phyloP scores from a whole-genome alignment of 2,888 invertebrate genomes.

The Incurvaria masculella region DNA sequence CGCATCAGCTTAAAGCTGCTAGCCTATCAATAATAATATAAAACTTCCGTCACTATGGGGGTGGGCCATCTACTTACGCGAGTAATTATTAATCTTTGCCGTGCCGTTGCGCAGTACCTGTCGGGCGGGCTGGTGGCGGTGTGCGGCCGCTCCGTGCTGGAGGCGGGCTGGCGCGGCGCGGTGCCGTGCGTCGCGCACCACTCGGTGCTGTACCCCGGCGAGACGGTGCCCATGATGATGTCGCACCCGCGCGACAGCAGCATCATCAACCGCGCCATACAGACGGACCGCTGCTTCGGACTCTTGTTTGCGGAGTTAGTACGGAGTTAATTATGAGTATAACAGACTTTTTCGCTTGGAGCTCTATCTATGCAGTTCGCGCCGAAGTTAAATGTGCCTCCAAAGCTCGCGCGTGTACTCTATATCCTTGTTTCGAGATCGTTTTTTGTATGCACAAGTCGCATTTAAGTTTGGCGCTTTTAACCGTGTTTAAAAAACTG shows the following conservation, averaged over 20 bases:
- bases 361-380: neutral
- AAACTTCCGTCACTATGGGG: neutral
- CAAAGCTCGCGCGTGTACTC: too few species aligned
- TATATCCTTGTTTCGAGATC: too few species aligned
- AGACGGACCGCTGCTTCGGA: conserved; percentile 35
- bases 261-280: conserved; percentile 24
- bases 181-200: conserved; percentile 35
- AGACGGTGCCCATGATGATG: conserved; percentile 46
- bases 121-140: conserved; percentile 28
- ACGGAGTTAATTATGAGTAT: too few species aligned
- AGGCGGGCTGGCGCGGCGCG: conserved; percentile 38
- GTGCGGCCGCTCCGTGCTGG: conserved; percentile 34
- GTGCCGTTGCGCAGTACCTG: conserved; percentile 50
- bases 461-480: neutral
- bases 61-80: too few species aligned
- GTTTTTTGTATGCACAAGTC: neutral
- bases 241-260: conserved; percentile 24
- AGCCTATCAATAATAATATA: too few species aligned
- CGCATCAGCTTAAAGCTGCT: too few species aligned
- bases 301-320: conserved; percentile 38
- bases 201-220: conserved; percentile 45
- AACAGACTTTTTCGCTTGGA: too few species aligned
- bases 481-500: too few species aligned
- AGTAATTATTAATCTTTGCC: too few species aligned
- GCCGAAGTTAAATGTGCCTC: too few species aligned